phyloP scores from a whole-genome alignment of 2,888 invertebrate species.

The Byasa hedistus region DNA sequence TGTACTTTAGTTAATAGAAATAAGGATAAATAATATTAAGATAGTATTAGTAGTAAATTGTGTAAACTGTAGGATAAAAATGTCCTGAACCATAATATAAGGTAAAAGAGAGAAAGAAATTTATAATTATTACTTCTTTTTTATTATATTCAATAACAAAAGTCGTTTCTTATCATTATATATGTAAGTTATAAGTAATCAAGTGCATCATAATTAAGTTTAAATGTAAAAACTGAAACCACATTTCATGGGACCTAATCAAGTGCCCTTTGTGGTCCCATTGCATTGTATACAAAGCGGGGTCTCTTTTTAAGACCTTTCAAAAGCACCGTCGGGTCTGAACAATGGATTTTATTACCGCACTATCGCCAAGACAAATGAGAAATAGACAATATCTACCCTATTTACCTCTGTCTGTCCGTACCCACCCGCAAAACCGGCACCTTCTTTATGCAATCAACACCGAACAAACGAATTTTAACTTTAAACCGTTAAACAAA shows the following conservation, averaged over 20 bases:
- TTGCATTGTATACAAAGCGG: slow-evolving; percentile 40
- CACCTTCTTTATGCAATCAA: slow-evolving; percentile 64
- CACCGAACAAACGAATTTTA: slow-evolving; percentile 45
- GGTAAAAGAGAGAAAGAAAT: too few relatives aligned
- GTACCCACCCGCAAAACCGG: slow-evolving; percentile 63
- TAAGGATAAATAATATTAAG: too few relatives aligned
- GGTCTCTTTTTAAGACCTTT: slow-evolving; percentile 39
- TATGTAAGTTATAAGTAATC: too few relatives aligned
- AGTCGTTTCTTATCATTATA: too few relatives aligned
- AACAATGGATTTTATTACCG: slow-evolving; percentile 65
- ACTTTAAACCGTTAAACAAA: slow-evolving; percentile 46
- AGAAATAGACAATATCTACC: slow-evolving; percentile 69
- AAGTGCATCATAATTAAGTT: background rate
- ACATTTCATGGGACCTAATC: slow-evolving; percentile 37
- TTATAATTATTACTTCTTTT: too few relatives aligned
- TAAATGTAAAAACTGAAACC: slow-evolving; percentile 26
- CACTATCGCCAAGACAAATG: slow-evolving; percentile 75
- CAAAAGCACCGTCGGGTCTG: slow-evolving; percentile 39
- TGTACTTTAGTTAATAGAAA: too few relatives aligned
- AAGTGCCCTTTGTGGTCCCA: slow-evolving; percentile 36
- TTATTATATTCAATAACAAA: too few relatives aligned
- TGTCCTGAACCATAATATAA: too few relatives aligned
- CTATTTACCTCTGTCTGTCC: slow-evolving; percentile 70
- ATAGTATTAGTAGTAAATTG: too few relatives aligned
- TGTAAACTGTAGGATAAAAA: too few relatives aligned